Conservation (phyloP, 2,797 vertebrate species). For the Percopsis omiscomaycus region DNA sequence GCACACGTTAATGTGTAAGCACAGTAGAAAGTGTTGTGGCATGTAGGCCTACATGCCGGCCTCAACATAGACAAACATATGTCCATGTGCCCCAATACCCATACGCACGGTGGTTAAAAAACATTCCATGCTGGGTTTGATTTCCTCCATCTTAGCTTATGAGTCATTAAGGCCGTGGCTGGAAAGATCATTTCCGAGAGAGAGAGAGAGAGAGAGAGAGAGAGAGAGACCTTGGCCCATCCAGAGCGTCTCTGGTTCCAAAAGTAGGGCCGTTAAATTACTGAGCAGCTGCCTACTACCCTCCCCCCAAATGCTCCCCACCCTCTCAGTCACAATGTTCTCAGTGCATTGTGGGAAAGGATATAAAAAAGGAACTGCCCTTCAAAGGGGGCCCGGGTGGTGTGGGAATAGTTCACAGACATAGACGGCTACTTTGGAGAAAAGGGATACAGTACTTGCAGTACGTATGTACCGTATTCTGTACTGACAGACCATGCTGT, state of each 20-base stretch:
- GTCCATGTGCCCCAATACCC: constrained; percentile 16
- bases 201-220: no score
- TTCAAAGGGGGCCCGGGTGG: background rate
- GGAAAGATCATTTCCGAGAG: constrained; percentile 33
- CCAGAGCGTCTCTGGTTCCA: constrained; percentile 31
- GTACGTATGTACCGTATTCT: background rate
- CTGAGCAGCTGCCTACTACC: constrained; percentile 30
- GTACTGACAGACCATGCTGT: constrained; percentile 5
- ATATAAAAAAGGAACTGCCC: constrained; percentile 12
- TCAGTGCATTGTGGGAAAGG: constrained; percentile 36
- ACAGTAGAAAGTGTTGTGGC: no score
- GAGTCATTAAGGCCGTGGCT: constrained; percentile 27
- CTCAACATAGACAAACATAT: constrained; percentile 5
- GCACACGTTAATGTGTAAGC: no score
- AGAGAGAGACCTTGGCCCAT: constrained; percentile 2
- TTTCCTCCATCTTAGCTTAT: constrained; percentile 37
- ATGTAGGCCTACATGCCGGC: background rate
- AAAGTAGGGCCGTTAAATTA: constrained; percentile 47
- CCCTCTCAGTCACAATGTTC: constrained; percentile 17
- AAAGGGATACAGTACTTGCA: background rate
- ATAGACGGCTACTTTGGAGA: constrained; percentile 1
- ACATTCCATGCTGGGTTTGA: constrained; percentile 36
- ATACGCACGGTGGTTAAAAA: constrained; percentile 7
- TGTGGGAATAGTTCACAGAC: constrained; percentile 16
- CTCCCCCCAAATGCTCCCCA: background rate